Percentiles rank a stretch among this genome's conserved stretches.
These are phyloP conservation scores for Nomada flava DNA, from an alignment of 2,888 invertebrate genomes.

Conservation along the genomic window DNA sequence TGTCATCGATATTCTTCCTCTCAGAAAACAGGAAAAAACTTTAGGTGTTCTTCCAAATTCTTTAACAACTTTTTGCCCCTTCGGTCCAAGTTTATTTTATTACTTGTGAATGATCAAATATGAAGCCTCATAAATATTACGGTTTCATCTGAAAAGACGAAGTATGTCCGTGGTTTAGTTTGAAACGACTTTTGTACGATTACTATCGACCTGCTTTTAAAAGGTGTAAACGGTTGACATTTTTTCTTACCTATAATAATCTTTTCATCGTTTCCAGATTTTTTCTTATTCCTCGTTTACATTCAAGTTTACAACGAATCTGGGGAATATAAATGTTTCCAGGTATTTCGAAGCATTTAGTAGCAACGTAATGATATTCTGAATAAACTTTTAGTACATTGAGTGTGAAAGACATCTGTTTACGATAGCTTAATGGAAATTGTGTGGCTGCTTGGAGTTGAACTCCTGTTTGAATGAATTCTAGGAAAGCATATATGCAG, in stretches of 20 bases:
- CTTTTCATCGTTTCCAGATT: too few species aligned
- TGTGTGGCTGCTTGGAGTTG: neutral
- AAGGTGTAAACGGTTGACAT: too few species aligned
- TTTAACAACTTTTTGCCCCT: conserved; percentile 34
- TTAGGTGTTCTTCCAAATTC: conserved; percentile 4
- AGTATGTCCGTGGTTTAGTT: too few species aligned
- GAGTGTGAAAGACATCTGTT: conserved; percentile 20
- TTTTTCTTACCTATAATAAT: too few species aligned
- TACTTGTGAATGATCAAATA: conserved; percentile 15
- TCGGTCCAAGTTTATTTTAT: conserved; percentile 22
- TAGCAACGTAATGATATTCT: neutral
- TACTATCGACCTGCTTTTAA: too few species aligned
- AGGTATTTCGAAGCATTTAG: neutral
- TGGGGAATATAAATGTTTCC: neutral
- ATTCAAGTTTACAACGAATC: too few species aligned
- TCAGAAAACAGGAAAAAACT: neutral
- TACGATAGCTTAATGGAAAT: neutral
- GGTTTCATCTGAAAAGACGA: neutral
- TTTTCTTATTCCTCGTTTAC: too few species aligned
- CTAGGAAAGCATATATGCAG: neutral
- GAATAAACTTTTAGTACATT: neutral
- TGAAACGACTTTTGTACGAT: too few species aligned
- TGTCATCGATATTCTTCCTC: neutral
- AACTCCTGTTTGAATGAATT: conserved; percentile 4
- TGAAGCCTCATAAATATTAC: neutral